phyloP scores from a whole-genome alignment of 2,797 vertebrate species.

The Delichon dasypus region DNA sequence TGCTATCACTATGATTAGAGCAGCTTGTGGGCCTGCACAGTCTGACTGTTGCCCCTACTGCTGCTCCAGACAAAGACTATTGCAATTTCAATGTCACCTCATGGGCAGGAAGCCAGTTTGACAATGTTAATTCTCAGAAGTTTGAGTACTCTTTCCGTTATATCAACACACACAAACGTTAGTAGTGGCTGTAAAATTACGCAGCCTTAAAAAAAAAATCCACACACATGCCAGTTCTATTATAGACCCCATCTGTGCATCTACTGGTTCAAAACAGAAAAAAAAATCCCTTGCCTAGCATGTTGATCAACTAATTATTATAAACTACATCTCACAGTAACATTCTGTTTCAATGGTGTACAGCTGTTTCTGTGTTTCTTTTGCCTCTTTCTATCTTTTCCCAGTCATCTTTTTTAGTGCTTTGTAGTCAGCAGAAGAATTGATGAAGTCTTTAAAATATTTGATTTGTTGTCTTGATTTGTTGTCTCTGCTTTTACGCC shows the following conservation, averaged over 20 bases:
- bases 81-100: neutral
- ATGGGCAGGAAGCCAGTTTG: neutral
- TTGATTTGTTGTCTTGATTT: neutral
- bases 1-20: neutral
- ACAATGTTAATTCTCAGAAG: neutral
- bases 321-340: neutral
- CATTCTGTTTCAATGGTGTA: constrained; percentile 12
- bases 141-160: neutral
- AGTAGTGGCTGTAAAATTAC: constrained; percentile 34
- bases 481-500: neutral
- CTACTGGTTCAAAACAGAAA: constrained; percentile 23
- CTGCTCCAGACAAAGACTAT: neutral
- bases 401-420: neutral
- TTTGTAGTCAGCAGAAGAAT: neutral
- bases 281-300: constrained; percentile 36
- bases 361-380: constrained; percentile 14
- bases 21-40: neutral
- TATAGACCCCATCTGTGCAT: constrained; percentile 47
- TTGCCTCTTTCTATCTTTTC: neutral
- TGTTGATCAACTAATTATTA: constrained; percentile 37
- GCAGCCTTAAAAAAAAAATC: constrained; percentile 5
- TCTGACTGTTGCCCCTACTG: neutral
- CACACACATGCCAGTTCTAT: constrained; percentile 13
- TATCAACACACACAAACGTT: accelerated
- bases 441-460: neutral